Conservation (phyloP, 2,113 vertebrate species). For the Oncorhynchus nerka region DNA sequence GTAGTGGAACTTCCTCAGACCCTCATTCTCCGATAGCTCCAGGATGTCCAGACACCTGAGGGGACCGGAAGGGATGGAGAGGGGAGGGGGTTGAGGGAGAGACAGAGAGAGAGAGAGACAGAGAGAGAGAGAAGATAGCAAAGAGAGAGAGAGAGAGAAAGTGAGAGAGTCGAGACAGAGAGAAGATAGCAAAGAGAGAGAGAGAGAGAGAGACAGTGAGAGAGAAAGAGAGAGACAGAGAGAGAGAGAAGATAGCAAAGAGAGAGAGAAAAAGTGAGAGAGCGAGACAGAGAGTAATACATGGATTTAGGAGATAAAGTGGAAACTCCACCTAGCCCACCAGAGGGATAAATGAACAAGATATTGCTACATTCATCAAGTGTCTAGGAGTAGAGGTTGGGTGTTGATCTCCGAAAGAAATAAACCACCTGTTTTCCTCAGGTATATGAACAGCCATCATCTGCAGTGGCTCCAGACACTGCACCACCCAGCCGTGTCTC, state of each 20-base stretch:
- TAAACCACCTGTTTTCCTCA: conserved; percentile 87
- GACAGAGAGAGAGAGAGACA: background rate
- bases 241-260: background rate
- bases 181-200: background rate
- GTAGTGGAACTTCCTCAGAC: conserved; percentile 90
- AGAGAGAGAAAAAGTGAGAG: no score
- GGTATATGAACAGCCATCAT: conserved; percentile 97
- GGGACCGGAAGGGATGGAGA: background rate
- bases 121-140: no score
- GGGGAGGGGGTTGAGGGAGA: background rate
- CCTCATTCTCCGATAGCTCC: conserved; percentile 91
- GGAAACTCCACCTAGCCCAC: no score
- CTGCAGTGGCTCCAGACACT: conserved; percentile 90
- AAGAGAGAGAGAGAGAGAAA: background rate
- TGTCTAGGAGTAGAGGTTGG: no score
- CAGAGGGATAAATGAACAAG: no score
- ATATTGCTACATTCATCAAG: no score
- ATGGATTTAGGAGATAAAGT: background rate
- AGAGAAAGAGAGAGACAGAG: no score
- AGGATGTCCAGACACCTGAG: conserved; percentile 91
- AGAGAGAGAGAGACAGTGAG: no score
- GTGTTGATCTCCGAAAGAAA: no score
- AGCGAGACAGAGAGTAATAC: background rate
- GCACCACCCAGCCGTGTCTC: conserved; percentile 92
- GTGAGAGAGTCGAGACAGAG: no score